Evolutionary conservation across 2,888 invertebrate genomes (phyloP).

Genomic region (Watsonalla cultraria): DNA sequence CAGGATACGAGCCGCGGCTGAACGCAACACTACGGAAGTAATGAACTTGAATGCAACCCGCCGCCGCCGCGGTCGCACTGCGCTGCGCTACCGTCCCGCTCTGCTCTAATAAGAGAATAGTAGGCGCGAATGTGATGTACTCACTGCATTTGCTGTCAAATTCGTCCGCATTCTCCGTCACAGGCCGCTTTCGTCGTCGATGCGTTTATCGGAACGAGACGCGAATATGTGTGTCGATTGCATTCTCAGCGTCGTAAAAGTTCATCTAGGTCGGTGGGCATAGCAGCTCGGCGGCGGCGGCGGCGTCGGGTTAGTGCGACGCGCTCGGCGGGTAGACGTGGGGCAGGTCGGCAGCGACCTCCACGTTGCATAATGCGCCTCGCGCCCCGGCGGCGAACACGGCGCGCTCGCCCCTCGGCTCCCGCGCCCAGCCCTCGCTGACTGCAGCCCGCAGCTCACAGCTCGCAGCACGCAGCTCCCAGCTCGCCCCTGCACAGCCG

Average conservation of each 20-base stretch:
- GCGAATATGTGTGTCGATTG: constrained; percentile 78
- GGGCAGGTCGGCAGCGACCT: constrained; percentile 67
- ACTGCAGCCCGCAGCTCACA: constrained; percentile 9
- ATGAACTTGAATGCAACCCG: constrained; percentile 78
- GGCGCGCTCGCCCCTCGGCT: constrained; percentile 34
- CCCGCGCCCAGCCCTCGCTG: constrained; percentile 24
- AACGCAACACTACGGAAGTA: constrained; percentile 73
- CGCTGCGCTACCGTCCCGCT: constrained; percentile 57
- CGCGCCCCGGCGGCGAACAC: constrained; percentile 50
- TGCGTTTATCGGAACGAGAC: constrained; percentile 79
- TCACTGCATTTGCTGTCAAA: constrained; percentile 74
- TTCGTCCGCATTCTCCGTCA: constrained; percentile 76
- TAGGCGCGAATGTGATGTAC: constrained; percentile 71
- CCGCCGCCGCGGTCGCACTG: constrained; percentile 39
- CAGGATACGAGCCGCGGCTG: constrained; percentile 58
- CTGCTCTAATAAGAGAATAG: constrained; percentile 50
- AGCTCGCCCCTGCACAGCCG: constrained; percentile 15
- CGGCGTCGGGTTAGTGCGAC: constrained; percentile 66
- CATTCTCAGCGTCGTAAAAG: constrained; percentile 74
- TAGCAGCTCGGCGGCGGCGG: constrained; percentile 44
- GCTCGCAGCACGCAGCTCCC: constrained; percentile 12
- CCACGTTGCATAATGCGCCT: constrained; percentile 66
- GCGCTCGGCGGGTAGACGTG: constrained; percentile 67
- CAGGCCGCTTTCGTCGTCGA: constrained; percentile 77
- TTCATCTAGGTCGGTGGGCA: constrained; percentile 77